Percentiles rank a stretch among this genome's conserved stretches.
phyloP scores from a whole-genome alignment of 2,888 invertebrate species.

The Phragmatobia fuliginosa region DNA sequence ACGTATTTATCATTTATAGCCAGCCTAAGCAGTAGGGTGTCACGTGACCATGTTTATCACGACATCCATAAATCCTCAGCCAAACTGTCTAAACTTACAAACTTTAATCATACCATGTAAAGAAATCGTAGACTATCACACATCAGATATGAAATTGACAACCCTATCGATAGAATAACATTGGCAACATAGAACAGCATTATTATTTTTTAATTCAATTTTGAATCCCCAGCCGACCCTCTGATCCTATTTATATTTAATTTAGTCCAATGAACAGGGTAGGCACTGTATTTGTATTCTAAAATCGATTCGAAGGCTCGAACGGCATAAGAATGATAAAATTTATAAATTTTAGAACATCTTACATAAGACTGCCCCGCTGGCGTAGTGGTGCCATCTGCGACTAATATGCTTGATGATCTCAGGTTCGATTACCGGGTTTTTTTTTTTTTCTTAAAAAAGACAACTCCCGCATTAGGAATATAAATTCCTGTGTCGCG shows the following conservation, averaged over 20 bases:
- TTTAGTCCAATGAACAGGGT: slow-evolving; percentile 59
- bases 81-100: too few species aligned
- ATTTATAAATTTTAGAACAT: slow-evolving; percentile 20
- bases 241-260: slow-evolving; percentile 75
- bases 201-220: slow-evolving; percentile 76
- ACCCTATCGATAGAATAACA: slow-evolving; percentile 41
- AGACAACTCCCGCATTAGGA: too few species aligned
- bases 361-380: too few species aligned
- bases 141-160: not conserved
- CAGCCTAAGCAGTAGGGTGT: too few species aligned
- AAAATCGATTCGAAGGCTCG: slow-evolving; percentile 39
- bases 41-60: too few species aligned
- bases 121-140: not conserved
- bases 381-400: too few species aligned
- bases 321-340: slow-evolving; percentile 31
- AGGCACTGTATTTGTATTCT: slow-evolving; percentile 51
- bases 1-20: too few species aligned
- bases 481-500: too few species aligned
- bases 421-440: too few species aligned
- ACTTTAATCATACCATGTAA: not conserved
- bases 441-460: too few species aligned
- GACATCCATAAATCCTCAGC: too few species aligned
- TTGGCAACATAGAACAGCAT: slow-evolving; percentile 44
- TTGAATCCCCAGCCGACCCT: slow-evolving; percentile 60
- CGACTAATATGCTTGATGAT: too few species aligned